Conservation (phyloP, 2,113 vertebrate species). For the Muntiacus reevesi region DNA sequence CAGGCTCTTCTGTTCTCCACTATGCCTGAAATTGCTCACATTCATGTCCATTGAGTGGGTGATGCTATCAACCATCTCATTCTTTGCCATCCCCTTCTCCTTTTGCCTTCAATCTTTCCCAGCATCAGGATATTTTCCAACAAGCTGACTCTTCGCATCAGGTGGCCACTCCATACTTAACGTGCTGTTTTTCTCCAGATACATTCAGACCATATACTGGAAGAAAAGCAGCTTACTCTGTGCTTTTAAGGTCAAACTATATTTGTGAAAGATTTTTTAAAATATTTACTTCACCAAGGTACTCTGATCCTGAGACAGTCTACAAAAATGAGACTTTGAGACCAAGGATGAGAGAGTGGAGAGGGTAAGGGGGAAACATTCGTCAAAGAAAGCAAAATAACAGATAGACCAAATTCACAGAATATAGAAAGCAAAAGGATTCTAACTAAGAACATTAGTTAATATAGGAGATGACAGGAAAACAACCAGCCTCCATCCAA, state of each 20-base stretch:
- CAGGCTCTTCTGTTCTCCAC: background rate
- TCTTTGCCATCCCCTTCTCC: background rate
- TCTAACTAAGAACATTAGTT: background rate
- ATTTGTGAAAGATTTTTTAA: constrained; percentile 10
- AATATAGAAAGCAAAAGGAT: background rate
- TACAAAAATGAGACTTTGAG: constrained; percentile 1
- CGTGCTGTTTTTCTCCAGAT: background rate
- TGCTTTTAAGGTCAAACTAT: constrained; percentile 9
- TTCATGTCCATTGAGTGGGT: background rate
- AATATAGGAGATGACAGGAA: background rate
- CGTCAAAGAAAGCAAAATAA: background rate
- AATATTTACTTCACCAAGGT: background rate
- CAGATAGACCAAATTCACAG: background rate
- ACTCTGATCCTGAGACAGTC: background rate
- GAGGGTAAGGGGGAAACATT: background rate
- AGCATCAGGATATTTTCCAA: background rate
- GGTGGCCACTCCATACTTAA: background rate
- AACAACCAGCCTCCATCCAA: background rate
- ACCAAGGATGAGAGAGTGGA: background rate
- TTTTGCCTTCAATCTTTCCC: background rate
- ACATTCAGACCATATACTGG: background rate
- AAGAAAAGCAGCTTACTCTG: background rate
- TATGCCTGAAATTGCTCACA: background rate
- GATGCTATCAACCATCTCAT: background rate
- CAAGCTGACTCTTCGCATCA: background rate